Percentiles rank a stretch among this genome's conserved stretches.
Conservation (phyloP, 2,113 vertebrate genomes). For the Lagopus leucura region DNA sequence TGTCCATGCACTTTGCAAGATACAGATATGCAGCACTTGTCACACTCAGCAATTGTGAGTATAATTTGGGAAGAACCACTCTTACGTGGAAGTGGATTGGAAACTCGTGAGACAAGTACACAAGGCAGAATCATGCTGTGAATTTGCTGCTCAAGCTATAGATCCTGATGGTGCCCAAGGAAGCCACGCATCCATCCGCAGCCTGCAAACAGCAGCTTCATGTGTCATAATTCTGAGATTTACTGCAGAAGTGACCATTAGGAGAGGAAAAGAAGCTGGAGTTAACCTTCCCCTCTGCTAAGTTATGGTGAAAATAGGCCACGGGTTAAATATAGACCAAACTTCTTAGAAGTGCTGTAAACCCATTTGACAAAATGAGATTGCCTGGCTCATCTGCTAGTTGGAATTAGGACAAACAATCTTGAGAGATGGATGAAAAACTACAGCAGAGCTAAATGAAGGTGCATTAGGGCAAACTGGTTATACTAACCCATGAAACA, state of each 20-base stretch:
- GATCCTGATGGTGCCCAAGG: not conserved
- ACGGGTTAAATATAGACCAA: conserved; percentile 44
- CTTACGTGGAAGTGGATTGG: not conserved
- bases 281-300: not conserved
- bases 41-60: not conserved
- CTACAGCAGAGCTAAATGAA: not conserved
- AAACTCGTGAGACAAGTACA: not conserved
- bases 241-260: not conserved
- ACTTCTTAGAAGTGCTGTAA: conserved; percentile 38
- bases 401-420: conserved; percentile 39
- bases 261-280: not conserved
- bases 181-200: not conserved
- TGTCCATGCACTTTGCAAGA: not conserved
- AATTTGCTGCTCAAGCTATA: not conserved
- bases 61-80: not conserved
- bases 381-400: conserved; percentile 14
- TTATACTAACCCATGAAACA: conserved; percentile 10
- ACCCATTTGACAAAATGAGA: conserved; percentile 48
- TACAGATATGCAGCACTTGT: rapidly evolving
- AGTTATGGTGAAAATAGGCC: not conserved
- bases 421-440: conserved; percentile 6
- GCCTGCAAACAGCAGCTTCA: not conserved
- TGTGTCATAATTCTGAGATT: not conserved
- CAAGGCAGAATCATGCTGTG: not conserved
- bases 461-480: not conserved